These are phyloP conservation scores for Cladorhizidae sp. DNA, from an alignment of 37 sponge, comb jelly and placozoan species.

Conservation along the genomic window DNA sequence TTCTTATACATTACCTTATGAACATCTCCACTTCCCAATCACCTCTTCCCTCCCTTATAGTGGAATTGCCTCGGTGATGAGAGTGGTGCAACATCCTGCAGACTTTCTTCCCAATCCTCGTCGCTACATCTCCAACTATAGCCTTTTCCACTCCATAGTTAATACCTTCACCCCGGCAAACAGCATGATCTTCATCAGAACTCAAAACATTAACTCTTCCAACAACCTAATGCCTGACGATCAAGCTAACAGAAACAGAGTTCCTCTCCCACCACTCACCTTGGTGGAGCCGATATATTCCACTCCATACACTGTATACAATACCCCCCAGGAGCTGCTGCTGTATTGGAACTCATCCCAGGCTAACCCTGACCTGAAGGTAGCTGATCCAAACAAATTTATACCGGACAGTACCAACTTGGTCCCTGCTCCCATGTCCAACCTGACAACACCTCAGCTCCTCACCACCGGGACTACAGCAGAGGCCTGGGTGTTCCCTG, in stretches of 20 bases:
- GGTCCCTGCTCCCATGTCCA: slow-evolving; percentile 1
- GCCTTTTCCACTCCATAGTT: slow-evolving; percentile 7
- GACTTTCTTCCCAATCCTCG: slow-evolving; percentile 72
- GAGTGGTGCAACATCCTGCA: slow-evolving; percentile 38
- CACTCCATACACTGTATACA: slow-evolving; percentile 6
- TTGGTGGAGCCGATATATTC: slow-evolving; percentile 51
- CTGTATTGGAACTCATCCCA: slow-evolving; percentile 21
- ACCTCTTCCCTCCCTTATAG: slow-evolving; percentile 15
- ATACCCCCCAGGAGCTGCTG: slow-evolving; percentile 15
- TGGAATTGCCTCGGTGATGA: slow-evolving; percentile 43
- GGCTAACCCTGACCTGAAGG: too few species aligned
- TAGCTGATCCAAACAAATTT: not conserved
- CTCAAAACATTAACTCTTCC: slow-evolving; percentile 6
- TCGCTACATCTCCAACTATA: slow-evolving; percentile 31
- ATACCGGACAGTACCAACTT: slow-evolving; percentile 5
- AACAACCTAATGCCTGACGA: too few species aligned
- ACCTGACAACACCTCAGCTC: not conserved
- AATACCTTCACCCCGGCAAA: slow-evolving; percentile 36
- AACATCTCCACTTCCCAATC: not conserved
- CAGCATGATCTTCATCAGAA: slow-evolving; percentile 46
- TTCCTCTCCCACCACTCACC: slow-evolving; percentile 29
- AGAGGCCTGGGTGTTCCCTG: slow-evolving; percentile 66
- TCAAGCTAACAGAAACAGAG: not conserved
- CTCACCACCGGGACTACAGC: not conserved
- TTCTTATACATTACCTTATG: too few species aligned